Percentiles rank a stretch among this genome's conserved stretches.
Conservation (phyloP, 2,797 vertebrate species). For the Loriculus beryllinus region DNA sequence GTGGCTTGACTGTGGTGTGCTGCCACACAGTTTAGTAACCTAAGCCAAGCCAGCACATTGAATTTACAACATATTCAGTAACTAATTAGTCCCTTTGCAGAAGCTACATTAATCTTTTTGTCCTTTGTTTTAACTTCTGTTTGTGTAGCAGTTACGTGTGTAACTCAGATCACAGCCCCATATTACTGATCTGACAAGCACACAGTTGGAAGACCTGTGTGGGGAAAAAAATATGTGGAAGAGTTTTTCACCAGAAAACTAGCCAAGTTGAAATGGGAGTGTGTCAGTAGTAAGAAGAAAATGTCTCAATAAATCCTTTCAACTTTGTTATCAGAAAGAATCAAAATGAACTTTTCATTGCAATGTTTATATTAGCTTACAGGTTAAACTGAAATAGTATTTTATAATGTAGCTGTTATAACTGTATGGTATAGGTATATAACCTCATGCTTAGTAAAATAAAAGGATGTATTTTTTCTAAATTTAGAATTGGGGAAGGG, state of each 20-base stretch:
- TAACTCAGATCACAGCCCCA: neutral
- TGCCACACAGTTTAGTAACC: neutral
- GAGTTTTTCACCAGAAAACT: neutral
- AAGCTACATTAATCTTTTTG: neutral
- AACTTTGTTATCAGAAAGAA: neutral
- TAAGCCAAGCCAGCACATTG: neutral
- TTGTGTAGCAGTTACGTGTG: neutral
- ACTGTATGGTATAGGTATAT: neutral
- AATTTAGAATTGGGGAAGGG: neutral
- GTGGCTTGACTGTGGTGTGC: neutral
- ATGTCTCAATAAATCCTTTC: neutral
- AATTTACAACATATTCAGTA: neutral
- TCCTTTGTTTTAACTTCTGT: neutral
- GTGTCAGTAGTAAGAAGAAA: neutral
- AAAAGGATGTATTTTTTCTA: neutral
- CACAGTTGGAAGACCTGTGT: neutral
- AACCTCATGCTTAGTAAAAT: neutral
- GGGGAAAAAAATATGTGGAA: neutral
- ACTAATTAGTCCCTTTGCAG: neutral
- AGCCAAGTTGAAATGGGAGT: neutral
- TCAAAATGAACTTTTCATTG: neutral
- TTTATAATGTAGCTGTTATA: neutral
- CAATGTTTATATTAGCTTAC: neutral
- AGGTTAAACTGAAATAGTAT: neutral
- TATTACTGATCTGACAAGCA: neutral